These are phyloP conservation scores for Lamellibrachia columna DNA, from an alignment of 2,888 invertebrate species.

Conservation along the genomic window DNA sequence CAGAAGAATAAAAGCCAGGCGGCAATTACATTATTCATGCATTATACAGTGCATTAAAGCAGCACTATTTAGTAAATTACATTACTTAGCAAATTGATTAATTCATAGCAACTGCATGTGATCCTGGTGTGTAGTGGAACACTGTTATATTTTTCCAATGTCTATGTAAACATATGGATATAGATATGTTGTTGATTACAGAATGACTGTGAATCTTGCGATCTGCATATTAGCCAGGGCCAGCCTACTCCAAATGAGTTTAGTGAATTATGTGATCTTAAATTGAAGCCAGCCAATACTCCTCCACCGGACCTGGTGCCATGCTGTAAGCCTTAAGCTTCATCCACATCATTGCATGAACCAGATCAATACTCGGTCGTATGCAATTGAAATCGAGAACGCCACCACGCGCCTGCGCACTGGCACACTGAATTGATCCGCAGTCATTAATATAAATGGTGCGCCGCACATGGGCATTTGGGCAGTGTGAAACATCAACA, in stretches of 20 bases:
- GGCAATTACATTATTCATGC: not conserved
- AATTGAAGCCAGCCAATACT: not conserved
- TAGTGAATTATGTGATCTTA: not conserved
- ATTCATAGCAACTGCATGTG: not conserved
- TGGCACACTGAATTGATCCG: not conserved
- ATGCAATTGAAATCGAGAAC: not conserved
- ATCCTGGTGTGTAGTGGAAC: not conserved
- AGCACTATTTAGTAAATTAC: not conserved
- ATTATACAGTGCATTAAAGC: not conserved
- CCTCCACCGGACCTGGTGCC: not conserved
- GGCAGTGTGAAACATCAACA: not conserved
- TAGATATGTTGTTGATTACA: no score
- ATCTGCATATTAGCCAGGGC: not conserved
- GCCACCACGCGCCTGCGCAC: not conserved
- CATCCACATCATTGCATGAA: not conserved
- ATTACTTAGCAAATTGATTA: not conserved
- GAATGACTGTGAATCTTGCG: not conserved
- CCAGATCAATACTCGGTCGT: not conserved
- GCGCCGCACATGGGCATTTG: not conserved
- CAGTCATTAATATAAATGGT: not conserved
- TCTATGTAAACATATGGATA: not conserved
- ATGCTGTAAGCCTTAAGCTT: not conserved
- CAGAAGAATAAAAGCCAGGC: not conserved
- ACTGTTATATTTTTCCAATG: not conserved
- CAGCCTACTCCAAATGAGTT: not conserved